A percentile compares a stretch with the other conserved stretches of the same genome.
phyloP scores from a whole-genome alignment of 2,888 invertebrate species.

The Chymomyza procnemis region DNA sequence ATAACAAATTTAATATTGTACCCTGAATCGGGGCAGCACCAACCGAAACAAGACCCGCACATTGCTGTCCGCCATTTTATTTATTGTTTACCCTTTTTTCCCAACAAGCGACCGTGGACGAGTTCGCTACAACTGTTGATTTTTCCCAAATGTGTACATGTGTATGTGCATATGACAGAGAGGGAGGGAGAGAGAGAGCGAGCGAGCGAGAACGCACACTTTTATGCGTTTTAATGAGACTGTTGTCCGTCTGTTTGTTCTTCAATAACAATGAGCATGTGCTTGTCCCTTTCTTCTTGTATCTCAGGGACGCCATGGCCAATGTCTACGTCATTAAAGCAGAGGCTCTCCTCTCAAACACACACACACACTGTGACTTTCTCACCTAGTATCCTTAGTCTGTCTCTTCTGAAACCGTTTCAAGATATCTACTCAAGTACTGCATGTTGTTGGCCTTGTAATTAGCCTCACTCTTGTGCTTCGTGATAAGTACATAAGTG shows the following conservation, averaged over 20 bases:
- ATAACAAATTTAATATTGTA: conserved; percentile 69
- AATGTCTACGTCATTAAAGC: conserved; percentile 36
- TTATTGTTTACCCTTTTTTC: conserved; percentile 27
- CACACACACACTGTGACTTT: conserved; percentile 15
- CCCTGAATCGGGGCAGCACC: not conserved
- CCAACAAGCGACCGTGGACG: not conserved
- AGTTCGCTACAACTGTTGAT: conserved; percentile 47
- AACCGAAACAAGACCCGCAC: conserved; percentile 16
- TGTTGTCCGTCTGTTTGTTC: conserved; percentile 39
- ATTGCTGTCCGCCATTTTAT: conserved; percentile 36
- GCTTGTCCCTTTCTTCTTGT: conserved; percentile 10
- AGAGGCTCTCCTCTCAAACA: conserved; percentile 8
- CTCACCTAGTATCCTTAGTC: conserved; percentile 30
- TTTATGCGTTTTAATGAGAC: conserved; percentile 65
- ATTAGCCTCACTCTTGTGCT: conserved; percentile 39
- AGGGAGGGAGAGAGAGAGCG: not conserved
- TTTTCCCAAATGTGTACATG: conserved; percentile 49
- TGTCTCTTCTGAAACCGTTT: conserved; percentile 23
- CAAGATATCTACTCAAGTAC: conserved; percentile 53
- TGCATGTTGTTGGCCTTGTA: conserved; percentile 62
- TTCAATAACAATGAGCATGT: conserved; percentile 57
- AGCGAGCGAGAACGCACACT: not conserved
- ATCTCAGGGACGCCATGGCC: not conserved
- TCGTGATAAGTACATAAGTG: not conserved
- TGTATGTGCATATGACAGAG: no score